Base-by-base conservation (phyloP, 1,140 invertebrate genomes). In the Carcinoscorpius rotundicauda region DNA sequence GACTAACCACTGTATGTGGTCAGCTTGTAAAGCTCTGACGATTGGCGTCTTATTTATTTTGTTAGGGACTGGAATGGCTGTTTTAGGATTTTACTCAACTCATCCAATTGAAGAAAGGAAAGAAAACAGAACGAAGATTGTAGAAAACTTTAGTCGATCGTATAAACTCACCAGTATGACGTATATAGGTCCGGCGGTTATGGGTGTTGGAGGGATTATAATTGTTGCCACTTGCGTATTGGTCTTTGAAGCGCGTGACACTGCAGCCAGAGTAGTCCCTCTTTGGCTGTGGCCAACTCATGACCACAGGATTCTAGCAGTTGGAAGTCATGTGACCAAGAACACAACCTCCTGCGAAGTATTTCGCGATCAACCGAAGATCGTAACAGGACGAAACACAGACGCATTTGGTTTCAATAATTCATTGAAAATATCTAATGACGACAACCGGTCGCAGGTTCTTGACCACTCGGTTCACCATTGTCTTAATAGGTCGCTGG, bases 151-250 rank as follows among this genome's bases (percentile, higher is more conserved):
- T 59, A n/a, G 64, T 1, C 80, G 65, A 63, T 65, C 66, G 64
- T 61, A 61, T 6, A 88, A 92, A 73, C 81, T 93, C 56, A 92
- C 91, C 77, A 93, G 93, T 75, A 79, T 94, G 1, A 91, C 90
- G 1, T 93, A 93, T 72, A 89, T 89, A 4, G 91, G 91, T 6
- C 91, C 91, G 6, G 91, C 93, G 66, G 87, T 94, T 48, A 94
- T 94, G 91, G 91, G 91, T 55, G 84, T 93, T 58, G 91, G 91
- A 80, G 90, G 88, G 87, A 81, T 95, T 73, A 91, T 93, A 63
- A 90, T 95, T 5, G 90, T 94, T 2, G 91, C 91, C 6, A 89
- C 91, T 1, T 93, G 91, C 71, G 91, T 95, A 49, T 92, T 94
- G 89, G 94, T 91, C 2, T 94, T 93, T 72, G 91, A 94, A 75